Conservation (phyloP, 2,888 invertebrate species). For the Cephus spinipes region DNA sequence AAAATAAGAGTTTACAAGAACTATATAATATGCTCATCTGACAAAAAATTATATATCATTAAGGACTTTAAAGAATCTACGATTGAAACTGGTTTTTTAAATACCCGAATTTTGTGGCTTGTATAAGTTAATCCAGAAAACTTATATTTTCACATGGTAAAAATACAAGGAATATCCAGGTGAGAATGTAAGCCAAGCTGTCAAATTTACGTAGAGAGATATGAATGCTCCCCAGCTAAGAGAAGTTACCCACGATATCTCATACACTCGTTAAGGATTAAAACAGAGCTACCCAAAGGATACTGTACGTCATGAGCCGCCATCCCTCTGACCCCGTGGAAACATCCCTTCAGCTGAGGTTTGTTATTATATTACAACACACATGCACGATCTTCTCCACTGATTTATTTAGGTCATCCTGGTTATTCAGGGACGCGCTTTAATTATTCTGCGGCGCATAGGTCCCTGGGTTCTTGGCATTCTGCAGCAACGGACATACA, state of each 20-base stretch:
- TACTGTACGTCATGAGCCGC: not conserved
- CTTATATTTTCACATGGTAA: not conserved
- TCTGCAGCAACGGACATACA: not conserved
- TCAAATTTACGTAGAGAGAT: constrained; percentile 9
- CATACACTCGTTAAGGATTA: constrained; percentile 18
- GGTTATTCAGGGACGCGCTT: not conserved
- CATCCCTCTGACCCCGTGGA: not conserved
- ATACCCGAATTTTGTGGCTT: not conserved
- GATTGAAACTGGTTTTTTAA: not conserved
- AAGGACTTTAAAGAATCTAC: not conserved
- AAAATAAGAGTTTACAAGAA: not conserved
- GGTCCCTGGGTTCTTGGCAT: not conserved
- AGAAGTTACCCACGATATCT: constrained; percentile 16
- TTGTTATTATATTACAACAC: not conserved
- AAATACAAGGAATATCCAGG: not conserved
- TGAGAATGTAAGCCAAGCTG: not conserved
- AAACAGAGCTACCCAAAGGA: constrained; percentile 7
- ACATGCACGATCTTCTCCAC: not conserved
- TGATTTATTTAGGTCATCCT: not conserved
- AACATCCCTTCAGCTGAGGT: not conserved
- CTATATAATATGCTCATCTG: not conserved
- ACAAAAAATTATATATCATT: not conserved
- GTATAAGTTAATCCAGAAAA: not conserved
- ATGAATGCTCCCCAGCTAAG: constrained; percentile 13
- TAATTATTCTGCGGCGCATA: not conserved